Evolutionary conservation across 2,888 invertebrate genomes (phyloP).

Genomic region (Lamellibrachia columna): DNA sequence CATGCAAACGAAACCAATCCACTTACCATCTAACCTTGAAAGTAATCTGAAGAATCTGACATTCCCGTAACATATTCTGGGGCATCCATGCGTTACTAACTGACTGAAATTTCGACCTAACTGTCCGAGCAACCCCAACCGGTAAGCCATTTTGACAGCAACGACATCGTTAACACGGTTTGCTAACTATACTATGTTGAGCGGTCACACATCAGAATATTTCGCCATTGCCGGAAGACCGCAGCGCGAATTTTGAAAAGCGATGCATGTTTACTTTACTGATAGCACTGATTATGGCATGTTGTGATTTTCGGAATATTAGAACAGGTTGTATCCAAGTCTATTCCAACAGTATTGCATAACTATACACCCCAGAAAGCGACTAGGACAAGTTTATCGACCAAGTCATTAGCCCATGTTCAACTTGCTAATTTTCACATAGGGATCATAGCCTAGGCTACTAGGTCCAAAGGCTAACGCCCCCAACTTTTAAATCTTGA

Average conservation of each 20-base stretch:
- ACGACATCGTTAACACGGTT: neutral
- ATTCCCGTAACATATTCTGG: neutral
- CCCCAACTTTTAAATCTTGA: neutral
- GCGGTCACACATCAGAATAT: neutral
- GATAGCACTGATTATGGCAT: neutral
- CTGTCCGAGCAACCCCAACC: neutral
- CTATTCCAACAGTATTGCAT: neutral
- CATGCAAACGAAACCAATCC: neutral
- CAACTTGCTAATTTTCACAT: neutral
- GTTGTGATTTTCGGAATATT: neutral
- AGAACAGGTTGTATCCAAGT: neutral
- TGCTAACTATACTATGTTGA: neutral
- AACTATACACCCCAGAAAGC: neutral
- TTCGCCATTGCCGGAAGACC: neutral
- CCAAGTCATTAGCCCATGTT: neutral
- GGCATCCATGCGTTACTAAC: neutral
- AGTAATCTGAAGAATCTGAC: neutral
- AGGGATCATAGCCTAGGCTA: too few species aligned
- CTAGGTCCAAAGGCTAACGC: neutral
- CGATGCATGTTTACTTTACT: neutral
- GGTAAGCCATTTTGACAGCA: neutral
- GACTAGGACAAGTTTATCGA: neutral
- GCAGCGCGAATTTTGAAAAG: neutral
- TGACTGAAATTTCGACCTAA: neutral
- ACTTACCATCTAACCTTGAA: conserved; percentile 6